Evolutionary conservation across 2,888 invertebrate genomes (phyloP), one percentile per base, ranked within the genome.

Genomic region (Strigamia maritima): DNA sequence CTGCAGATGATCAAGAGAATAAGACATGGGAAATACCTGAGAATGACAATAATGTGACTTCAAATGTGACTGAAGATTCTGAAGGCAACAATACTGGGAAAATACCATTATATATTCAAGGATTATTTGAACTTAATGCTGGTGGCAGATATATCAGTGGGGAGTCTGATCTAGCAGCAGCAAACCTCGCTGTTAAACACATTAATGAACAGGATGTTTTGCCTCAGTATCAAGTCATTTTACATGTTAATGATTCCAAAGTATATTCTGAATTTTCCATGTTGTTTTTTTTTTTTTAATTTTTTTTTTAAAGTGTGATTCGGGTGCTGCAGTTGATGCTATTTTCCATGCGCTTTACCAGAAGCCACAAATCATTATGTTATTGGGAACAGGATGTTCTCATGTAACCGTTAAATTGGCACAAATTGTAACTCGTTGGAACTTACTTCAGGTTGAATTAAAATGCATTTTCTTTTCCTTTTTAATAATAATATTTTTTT

Each of bases 391-490:
- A 0, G 93, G 94, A 3, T 95, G 94, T 85, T 94, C 95, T 0
- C 94, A 95, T 84, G 95, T 96, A 79, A 95, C 95, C 0, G 94
- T 95, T 87, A 93, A 93, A 84, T 89, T 96, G 81, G 95, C 95
- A 40, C 93, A 95, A 87, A 93, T 96, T 79, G 94, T 94, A 35
- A 94, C 94, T 6, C 94, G 95, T 84, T 95, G 95, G 95, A 95
- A 95, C 85, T 92, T 96, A 83, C 91, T 95, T 12, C 93, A 96
- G 90, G 94, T 94, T 86, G 84, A 77, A 79, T 44, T 44, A 77
- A 26, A n/a, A 54, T 28, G 38, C n/a, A 76, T n/a, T 82, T 82
- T 84, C 82, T 44, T 54, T 78, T 75, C 70, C 75, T 81, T 78
- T 60, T 77, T 79, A 75, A 77, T 79, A 65, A 78, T 54, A 7